Base-by-base conservation (phyloP, 2,797 vertebrate species). In the Rhadinocentrus ornatus region DNA sequence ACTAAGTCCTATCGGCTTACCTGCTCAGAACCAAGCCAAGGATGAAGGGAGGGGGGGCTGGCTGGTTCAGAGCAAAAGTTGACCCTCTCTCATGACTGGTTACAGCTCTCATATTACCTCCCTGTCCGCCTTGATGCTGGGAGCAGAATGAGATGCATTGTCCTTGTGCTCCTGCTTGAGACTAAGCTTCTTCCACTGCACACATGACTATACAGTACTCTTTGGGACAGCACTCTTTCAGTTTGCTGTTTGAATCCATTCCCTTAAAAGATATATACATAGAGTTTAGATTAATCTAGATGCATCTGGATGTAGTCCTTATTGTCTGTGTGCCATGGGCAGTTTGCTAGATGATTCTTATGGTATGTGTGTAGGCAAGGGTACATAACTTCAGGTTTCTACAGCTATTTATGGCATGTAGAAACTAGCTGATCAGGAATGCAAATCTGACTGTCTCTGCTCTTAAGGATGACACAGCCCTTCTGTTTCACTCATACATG, bases 91-190 rank as follows among this genome's bases (percentile, higher is more conserved):
- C 69, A 71, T 72, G 64, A 85, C 78, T 73, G 84, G 83, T 71
- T 78, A 66, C 31, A 18, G 76, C 77, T 90, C 93, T 93, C 90
- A 66, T 82, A 77, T 94, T 93, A 91, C 93, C 75, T 78, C 78
- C 52, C 46, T 12, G 32, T 87, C 81, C 74, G 83, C 53, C 71
- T 78, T 71, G 57, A 81, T 86, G 83, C 81, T 83, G 12, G 59
- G 77, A 88, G 81, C 71, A 92, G 86, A 94, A 94, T 88, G 86
- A 90, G 80, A 77, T 3, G 79, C 90, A 90, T 93, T 95, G 93
- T 94, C 63, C 76, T 32, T 31, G 66, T 6, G 67, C 87, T 75
- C 53, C 80, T 79, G 75, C 73, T 82, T 6, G 53, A 82, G 73
- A 87, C 77, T 76, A 73, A 84, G 69, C 76, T 75, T 73, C 79